Conservation (phyloP, 1,140 invertebrate genomes). For the Homalodisca vitripennis region DNA sequence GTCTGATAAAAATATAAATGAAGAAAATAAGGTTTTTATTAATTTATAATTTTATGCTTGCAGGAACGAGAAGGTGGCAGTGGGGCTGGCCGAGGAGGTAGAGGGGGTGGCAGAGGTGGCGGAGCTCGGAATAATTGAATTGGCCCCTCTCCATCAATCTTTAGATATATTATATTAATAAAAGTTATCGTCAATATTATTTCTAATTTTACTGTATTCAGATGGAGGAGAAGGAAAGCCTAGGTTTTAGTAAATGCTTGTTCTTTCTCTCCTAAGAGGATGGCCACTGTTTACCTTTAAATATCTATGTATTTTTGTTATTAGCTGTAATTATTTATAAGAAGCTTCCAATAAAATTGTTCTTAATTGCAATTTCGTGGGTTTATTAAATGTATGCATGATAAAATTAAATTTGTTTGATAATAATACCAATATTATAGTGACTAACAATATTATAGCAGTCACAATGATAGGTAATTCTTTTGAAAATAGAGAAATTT, state of each 20-base stretch:
- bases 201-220: conserved; percentile 12
- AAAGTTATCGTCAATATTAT: conserved; percentile 20
- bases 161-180: conserved; percentile 22
- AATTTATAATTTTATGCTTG: no score
- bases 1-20: no score
- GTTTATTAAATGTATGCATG: no score
- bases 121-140: conserved; percentile 29
- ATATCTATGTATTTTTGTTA: neutral
- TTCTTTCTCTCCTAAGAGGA: conserved; percentile 18
- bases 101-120: conserved; percentile 31
- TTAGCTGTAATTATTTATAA: neutral
- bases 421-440: no score
- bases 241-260: conserved; percentile 22
- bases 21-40: no score
- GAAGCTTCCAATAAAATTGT: no score
- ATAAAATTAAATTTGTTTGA: no score
- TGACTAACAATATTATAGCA: no score
- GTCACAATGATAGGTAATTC: no score
- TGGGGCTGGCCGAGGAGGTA: conserved; percentile 33
- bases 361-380: no score
- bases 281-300: neutral
- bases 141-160: neutral
- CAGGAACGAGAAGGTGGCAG: conserved; percentile 38
- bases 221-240: conserved; percentile 10
- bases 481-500: no score